Evolutionary conservation across 2,888 invertebrate species (phyloP).

Genomic region (Caenorhabditis drosophilae): DNA sequence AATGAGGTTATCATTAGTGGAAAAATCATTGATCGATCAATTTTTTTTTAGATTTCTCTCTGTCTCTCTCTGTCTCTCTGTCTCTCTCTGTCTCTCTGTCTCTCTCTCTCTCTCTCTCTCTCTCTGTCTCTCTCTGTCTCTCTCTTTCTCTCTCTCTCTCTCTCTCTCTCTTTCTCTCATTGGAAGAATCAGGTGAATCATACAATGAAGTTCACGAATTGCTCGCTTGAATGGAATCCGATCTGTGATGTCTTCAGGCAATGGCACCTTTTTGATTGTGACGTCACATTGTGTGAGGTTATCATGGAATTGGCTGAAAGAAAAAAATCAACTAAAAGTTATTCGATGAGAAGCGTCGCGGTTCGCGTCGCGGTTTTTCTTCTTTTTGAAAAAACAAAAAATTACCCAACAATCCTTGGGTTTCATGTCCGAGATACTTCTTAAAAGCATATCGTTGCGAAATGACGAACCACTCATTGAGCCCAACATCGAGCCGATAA

Average conservation of each 20-base stretch:
- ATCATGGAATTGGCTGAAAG: constrained; percentile 89
- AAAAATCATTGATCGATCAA: no score
- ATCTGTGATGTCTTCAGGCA: constrained; percentile 89
- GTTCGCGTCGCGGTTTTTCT: neutral
- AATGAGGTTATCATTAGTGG: no score
- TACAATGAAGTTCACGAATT: constrained; percentile 97
- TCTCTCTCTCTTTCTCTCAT: no score
- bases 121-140: no score
- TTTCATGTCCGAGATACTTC: neutral
- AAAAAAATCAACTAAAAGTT: neutral
- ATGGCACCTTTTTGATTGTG: constrained; percentile 96
- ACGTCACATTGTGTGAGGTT: constrained; percentile 88
- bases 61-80: no score
- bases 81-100: no score
- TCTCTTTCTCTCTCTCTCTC: no score
- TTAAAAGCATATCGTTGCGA: neutral
- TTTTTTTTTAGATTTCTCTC: no score
- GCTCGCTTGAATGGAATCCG: constrained; percentile 98
- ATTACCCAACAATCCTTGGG: no score
- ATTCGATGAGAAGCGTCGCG: no score
- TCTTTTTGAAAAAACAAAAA: no score
- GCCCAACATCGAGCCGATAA: neutral
- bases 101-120: no score
- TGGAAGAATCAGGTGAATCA: constrained; percentile 99
- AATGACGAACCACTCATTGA: constrained; percentile 1